Percentiles rank a stretch among this genome's conserved stretches.
phyloP scores from a whole-genome alignment of 2,797 vertebrate species.

The Coccyzus lansbergi region DNA sequence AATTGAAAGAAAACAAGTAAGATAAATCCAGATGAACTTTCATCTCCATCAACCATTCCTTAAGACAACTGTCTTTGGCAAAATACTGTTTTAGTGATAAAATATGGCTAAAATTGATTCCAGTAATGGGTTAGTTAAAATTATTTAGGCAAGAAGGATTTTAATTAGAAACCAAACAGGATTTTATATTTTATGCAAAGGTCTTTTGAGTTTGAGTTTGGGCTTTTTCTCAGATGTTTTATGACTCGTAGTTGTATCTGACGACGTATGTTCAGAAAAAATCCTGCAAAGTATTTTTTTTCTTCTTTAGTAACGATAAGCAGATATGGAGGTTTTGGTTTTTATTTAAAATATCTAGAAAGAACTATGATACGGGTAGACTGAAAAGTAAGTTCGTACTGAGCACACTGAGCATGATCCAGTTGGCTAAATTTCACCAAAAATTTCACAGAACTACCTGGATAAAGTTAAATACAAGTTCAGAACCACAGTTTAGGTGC shows the following conservation, averaged over 20 bases:
- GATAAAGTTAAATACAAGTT: background rate
- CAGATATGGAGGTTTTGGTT: too few species aligned
- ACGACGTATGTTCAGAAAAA: background rate
- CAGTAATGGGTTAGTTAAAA: background rate
- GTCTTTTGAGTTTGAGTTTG: background rate
- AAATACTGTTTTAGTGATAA: background rate
- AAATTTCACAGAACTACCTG: background rate
- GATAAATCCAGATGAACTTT: background rate
- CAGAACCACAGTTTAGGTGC: background rate
- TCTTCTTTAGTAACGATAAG: background rate
- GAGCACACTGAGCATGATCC: background rate
- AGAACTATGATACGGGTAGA: background rate
- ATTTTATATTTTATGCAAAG: background rate
- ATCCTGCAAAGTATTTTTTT: accelerated
- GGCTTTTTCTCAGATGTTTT: background rate
- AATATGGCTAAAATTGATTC: background rate
- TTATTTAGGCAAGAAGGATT: background rate
- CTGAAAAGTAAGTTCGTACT: background rate
- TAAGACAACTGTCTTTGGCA: background rate
- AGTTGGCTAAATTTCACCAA: background rate
- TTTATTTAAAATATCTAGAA: background rate
- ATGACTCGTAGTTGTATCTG: background rate
- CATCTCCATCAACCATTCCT: background rate
- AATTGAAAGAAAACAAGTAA: background rate
- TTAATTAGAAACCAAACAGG: background rate